A percentile compares a stretch with the other conserved stretches of the same genome.
phyloP scores from a whole-genome alignment of 2,888 invertebrate species.

The Mongoloraphidia duomilia region DNA sequence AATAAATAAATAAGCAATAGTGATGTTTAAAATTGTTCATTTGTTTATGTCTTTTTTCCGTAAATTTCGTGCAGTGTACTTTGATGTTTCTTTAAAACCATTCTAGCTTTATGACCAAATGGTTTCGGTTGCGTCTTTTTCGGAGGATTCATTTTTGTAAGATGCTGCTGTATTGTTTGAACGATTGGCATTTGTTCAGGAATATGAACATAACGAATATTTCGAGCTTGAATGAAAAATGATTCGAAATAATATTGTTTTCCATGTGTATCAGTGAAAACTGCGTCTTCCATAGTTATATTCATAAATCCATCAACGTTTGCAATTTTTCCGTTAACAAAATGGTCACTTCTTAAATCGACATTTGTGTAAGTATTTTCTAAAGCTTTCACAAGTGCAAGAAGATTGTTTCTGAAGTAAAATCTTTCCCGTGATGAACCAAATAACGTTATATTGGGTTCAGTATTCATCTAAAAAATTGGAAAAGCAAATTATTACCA shows the following conservation, averaged over 20 bases:
- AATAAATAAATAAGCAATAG: no score
- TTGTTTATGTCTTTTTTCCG: no score
- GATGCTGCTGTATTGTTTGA: no score
- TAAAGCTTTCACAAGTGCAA: constrained; percentile 46
- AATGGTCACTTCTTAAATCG: constrained; percentile 51
- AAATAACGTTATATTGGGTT: no score
- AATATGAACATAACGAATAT: constrained; percentile 53
- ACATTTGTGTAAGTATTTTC: constrained; percentile 44
- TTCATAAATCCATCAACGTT: constrained; percentile 57
- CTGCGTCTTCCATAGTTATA: constrained; percentile 43
- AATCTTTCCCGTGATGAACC: constrained; percentile 20
- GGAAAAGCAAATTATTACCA: no score
- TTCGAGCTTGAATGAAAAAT: constrained; percentile 47
- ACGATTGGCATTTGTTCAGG: constrained; percentile 29
- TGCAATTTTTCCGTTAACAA: constrained; percentile 43
- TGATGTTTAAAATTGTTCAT: no score
- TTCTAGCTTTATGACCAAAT: no score
- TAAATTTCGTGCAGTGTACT: no score
- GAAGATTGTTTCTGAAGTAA: constrained; percentile 41
- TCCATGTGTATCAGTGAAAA: constrained; percentile 47
- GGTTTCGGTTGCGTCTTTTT: no score
- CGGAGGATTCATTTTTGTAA: no score
- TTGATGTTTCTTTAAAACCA: no score
- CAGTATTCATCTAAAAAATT: no score
- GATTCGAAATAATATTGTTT: constrained; percentile 33